These are phyloP conservation scores for Zosterops pallidus DNA, from an alignment of 2,113 vertebrate species.

Conservation along the genomic window DNA sequence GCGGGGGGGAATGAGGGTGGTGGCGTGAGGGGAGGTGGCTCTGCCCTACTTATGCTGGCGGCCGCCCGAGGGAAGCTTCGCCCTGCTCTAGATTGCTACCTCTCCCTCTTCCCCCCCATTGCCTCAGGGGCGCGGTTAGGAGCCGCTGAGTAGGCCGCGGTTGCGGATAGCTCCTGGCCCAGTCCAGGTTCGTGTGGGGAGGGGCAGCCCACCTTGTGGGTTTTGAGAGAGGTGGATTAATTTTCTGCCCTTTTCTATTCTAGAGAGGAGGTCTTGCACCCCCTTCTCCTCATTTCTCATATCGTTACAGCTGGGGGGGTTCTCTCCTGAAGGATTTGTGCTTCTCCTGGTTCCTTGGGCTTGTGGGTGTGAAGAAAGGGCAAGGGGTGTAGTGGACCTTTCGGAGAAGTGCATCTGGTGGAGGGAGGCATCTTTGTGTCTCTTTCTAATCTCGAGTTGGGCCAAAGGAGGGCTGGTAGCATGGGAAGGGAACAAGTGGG, in stretches of 20 bases:
- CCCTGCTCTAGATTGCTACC: background rate
- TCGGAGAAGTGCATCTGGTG: background rate
- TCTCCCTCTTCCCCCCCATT: background rate
- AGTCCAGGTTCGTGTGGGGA: background rate
- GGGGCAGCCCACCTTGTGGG: background rate
- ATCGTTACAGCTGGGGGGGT: background rate
- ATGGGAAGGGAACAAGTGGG: background rate
- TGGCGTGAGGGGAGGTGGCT: background rate
- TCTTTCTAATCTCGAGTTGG: background rate
- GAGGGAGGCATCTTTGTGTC: background rate
- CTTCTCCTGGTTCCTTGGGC: background rate
- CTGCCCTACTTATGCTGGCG: background rate
- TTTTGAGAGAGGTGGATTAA: background rate
- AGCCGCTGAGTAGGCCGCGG: background rate
- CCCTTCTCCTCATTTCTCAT: background rate
- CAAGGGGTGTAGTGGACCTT: background rate
- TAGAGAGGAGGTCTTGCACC: background rate
- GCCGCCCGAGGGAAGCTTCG: background rate
- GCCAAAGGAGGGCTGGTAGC: background rate
- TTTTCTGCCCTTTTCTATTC: background rate
- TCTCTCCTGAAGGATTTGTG: background rate
- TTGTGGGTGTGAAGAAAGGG: background rate
- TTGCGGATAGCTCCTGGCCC: background rate
- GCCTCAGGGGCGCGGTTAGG: background rate
- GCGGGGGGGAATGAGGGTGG: background rate